Conservation (phyloP, 1,140 invertebrate genomes). For the Anastrepha obliqua region DNA sequence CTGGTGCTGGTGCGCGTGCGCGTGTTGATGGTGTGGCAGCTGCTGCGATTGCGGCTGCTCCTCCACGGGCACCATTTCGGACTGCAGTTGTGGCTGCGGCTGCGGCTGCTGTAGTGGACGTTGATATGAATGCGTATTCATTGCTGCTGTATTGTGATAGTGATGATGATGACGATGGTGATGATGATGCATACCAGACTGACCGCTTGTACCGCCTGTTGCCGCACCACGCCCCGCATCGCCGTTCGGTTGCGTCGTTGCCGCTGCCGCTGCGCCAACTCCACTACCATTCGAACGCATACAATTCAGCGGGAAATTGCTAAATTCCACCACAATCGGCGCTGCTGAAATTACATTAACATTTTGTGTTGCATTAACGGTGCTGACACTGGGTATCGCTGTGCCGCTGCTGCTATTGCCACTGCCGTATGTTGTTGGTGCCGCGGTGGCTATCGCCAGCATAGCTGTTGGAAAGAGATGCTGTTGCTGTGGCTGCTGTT, state of each 20-base stretch:
- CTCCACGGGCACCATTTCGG: neutral
- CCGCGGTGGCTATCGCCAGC: conserved; percentile 52
- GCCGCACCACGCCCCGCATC: neutral
- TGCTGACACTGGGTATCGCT: neutral
- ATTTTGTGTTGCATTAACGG: conserved; percentile 55
- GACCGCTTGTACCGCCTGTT: neutral
- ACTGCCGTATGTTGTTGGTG: conserved; percentile 34
- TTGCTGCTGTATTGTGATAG: conserved; percentile 39
- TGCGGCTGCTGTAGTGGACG: conserved; percentile 52
- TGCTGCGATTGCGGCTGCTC: neutral
- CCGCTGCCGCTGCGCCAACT: neutral
- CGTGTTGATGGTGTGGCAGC: conserved; percentile 32
- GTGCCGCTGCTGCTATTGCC: neutral
- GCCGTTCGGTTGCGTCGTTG: conserved; percentile 11
- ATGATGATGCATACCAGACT: neutral
- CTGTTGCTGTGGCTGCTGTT: conserved; percentile 42
- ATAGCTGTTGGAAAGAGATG: conserved; percentile 56
- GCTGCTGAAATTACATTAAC: conserved; percentile 58
- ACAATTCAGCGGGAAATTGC: conserved; percentile 58
- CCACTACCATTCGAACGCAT: conserved; percentile 18
- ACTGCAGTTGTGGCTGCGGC: conserved; percentile 48
- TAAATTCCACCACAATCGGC: conserved; percentile 59
- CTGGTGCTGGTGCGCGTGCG: conserved; percentile 47
- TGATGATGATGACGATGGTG: conserved; percentile 36
- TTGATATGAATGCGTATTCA: neutral